Percentiles rank a stretch among this genome's conserved stretches.
Conservation (phyloP, 2,113 vertebrate genomes). For the Tetrax tetrax region DNA sequence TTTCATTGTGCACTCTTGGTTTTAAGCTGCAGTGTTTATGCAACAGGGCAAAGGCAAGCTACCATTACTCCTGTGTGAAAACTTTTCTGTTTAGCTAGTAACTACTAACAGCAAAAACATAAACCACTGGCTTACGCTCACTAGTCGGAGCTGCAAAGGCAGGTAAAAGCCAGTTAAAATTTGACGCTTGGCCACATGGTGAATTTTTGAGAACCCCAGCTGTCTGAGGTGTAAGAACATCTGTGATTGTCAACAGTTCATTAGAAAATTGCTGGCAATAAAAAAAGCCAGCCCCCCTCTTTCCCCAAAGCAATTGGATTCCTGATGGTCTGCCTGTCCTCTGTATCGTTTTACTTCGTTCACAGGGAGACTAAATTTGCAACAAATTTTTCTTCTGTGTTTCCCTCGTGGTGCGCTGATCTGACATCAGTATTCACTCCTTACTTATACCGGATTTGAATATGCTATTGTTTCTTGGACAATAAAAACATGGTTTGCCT, state of each 20-base stretch:
- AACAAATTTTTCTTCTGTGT: slow-evolving; percentile 17
- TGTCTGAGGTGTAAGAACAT: slow-evolving; percentile 62
- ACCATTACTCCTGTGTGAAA: neutral
- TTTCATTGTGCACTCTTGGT: neutral
- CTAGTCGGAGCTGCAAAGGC: neutral
- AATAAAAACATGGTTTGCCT: slow-evolving; percentile 52
- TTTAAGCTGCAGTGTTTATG: neutral
- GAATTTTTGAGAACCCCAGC: slow-evolving; percentile 42
- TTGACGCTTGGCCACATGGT: slow-evolving; percentile 24
- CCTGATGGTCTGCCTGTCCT: slow-evolving; percentile 9
- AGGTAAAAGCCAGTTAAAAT: slow-evolving; percentile 40
- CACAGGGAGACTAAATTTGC: neutral
- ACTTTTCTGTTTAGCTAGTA: neutral
- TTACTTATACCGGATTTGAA: slow-evolving; percentile 50
- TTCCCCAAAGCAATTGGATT: neutral
- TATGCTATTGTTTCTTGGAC: slow-evolving; percentile 61
- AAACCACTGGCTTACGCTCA: neutral
- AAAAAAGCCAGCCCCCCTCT: slow-evolving; percentile 20
- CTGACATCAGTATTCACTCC: slow-evolving; percentile 53
- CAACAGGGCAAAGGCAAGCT: neutral
- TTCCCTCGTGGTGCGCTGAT: neutral
- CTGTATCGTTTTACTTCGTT: neutral
- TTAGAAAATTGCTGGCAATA: slow-evolving; percentile 61
- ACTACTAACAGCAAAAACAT: neutral
- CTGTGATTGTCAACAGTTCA: slow-evolving; percentile 55